A percentile compares a stretch with the other conserved stretches of the same genome.
Conservation (phyloP, 2,113 vertebrate species). For the Protobothrops flavoviridis region DNA sequence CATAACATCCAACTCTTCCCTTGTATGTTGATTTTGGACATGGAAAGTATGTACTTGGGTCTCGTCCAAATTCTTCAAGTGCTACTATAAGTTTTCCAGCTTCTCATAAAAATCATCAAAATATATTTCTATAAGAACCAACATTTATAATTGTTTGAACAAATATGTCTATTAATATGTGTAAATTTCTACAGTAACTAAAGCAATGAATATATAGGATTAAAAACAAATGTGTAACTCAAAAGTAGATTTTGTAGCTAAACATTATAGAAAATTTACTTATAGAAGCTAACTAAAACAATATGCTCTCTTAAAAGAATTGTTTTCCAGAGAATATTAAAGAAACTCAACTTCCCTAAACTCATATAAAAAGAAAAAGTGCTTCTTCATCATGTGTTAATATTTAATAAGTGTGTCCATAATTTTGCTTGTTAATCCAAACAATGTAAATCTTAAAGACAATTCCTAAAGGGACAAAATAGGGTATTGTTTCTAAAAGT, state of each 20-base stretch:
- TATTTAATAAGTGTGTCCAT: constrained; percentile 38
- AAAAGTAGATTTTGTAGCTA: background rate
- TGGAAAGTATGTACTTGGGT: background rate
- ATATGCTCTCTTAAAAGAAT: background rate
- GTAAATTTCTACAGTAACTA: background rate
- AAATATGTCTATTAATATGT: background rate
- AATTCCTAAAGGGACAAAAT: background rate
- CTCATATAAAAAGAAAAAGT: constrained; percentile 36
- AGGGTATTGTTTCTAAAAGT: constrained; percentile 28
- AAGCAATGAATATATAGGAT: background rate
- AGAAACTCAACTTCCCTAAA: background rate
- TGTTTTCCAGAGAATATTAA: background rate
- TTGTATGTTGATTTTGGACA: background rate
- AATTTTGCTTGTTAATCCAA: background rate
- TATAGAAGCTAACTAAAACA: background rate
- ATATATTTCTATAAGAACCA: background rate
- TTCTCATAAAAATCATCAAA: background rate
- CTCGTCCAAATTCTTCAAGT: background rate
- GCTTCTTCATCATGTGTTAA: constrained; percentile 11
- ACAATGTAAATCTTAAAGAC: constrained; percentile 38
- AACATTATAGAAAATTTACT: constrained; percentile 9
- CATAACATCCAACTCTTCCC: background rate
- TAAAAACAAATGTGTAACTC: background rate
- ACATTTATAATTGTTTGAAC: background rate
- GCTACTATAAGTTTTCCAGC: background rate